A percentile compares a stretch with the other conserved stretches of the same genome.
Evolutionary conservation across 64 coral and sea anemone genomes (phyloP).

Genomic region (Montipora foliosa): DNA sequence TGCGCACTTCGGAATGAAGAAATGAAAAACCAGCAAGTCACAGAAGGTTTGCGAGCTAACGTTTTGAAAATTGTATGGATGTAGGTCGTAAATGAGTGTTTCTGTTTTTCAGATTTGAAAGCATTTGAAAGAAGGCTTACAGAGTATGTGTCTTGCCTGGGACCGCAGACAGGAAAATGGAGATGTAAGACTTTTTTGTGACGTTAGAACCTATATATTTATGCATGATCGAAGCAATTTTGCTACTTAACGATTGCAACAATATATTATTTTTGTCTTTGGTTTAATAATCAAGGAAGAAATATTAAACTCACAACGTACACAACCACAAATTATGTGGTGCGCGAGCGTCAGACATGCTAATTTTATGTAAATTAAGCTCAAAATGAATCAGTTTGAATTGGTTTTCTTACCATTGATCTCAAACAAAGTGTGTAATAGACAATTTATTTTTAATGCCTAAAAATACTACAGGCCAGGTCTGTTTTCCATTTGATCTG

Average conservation of each 20-base stretch:
- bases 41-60: slow-evolving; percentile 62
- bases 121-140: slow-evolving; percentile 97
- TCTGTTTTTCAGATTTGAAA: slow-evolving; percentile 83
- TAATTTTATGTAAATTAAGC: too few relatives aligned
- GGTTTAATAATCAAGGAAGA: background rate
- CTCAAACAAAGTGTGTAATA: too few relatives aligned
- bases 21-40: slow-evolving; percentile 75
- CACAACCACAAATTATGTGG: too few relatives aligned
- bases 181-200: slow-evolving; percentile 71
- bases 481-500: too few relatives aligned
- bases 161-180: slow-evolving; percentile 86
- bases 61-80: background rate
- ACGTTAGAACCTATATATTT: background rate
- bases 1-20: background rate
- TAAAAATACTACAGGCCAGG: too few relatives aligned
- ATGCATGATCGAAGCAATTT: background rate
- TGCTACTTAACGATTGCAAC: background rate
- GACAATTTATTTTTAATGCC: too few relatives aligned
- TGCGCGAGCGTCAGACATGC: too few relatives aligned
- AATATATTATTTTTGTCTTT: background rate
- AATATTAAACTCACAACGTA: background rate
- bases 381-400: too few relatives aligned
- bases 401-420: too few relatives aligned
- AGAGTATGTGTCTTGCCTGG: slow-evolving; percentile 88
- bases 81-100: background rate